Conservation (phyloP, 2,797 vertebrate genomes). For the Pempheris klunzingeri region DNA sequence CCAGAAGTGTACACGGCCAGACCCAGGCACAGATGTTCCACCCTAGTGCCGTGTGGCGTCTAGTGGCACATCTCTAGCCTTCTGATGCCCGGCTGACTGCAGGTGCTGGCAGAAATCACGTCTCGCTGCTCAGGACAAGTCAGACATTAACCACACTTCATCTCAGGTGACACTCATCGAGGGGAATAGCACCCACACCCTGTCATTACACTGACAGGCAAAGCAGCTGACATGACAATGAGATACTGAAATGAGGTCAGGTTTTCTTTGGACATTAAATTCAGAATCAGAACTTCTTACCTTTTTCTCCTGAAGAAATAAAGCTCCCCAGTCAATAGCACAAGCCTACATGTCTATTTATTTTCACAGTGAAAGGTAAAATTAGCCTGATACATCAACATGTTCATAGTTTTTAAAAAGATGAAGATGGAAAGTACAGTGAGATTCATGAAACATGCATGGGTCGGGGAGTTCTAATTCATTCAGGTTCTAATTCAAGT, state of each 20-base stretch:
- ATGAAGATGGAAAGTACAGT: slow-evolving; percentile 17
- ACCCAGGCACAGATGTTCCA: slow-evolving; percentile 77
- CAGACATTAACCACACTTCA: slow-evolving; percentile 60
- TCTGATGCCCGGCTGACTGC: slow-evolving; percentile 50
- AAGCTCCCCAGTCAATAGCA: neutral
- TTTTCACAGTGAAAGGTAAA: slow-evolving; percentile 3
- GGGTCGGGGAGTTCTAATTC: slow-evolving; percentile 5
- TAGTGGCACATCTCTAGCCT: slow-evolving; percentile 27
- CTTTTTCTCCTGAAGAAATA: neutral
- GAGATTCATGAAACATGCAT: slow-evolving; percentile 67
- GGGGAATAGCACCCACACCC: slow-evolving; percentile 18
- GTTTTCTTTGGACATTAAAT: slow-evolving; percentile 23
- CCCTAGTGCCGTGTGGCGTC: slow-evolving; percentile 41
- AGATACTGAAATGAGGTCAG: slow-evolving; percentile 23
- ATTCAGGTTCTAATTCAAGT: slow-evolving; percentile 42
- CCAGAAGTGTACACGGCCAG: slow-evolving; percentile 61
- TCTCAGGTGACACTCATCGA: slow-evolving; percentile 51
- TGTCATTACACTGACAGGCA: slow-evolving; percentile 52
- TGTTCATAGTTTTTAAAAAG: slow-evolving; percentile 14
- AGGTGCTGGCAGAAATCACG: slow-evolving; percentile 58
- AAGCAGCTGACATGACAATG: slow-evolving; percentile 41
- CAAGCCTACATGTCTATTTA: neutral
- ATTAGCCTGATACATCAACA: neutral
- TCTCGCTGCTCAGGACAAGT: slow-evolving; percentile 63
- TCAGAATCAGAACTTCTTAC: neutral